Conservation (phyloP, 2,113 vertebrate species). For the Pyrgilauda ruficollis region DNA sequence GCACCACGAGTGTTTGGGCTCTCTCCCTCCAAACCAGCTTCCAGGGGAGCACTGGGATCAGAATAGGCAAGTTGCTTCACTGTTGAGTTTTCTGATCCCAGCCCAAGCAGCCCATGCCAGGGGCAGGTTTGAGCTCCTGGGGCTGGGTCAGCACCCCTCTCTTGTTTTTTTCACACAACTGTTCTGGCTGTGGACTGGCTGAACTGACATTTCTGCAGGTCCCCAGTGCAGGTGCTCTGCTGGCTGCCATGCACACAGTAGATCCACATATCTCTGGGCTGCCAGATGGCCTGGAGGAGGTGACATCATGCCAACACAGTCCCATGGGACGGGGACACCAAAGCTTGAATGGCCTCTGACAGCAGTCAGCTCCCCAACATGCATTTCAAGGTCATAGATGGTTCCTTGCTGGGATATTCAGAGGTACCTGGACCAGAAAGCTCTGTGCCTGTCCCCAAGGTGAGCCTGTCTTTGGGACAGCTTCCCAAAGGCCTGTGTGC, state of each 20-base stretch:
- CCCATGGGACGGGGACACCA: not conserved
- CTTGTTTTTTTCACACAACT: not conserved
- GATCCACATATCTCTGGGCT: not conserved
- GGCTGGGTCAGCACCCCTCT: not conserved
- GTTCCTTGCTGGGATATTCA: not conserved
- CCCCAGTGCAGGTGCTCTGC: not conserved
- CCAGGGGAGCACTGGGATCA: not conserved
- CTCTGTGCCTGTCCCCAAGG: not conserved
- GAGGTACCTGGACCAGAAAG: not conserved
- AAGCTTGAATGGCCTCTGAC: not conserved
- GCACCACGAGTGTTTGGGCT: not conserved
- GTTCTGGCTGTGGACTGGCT: not conserved
- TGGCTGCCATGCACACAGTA: not conserved
- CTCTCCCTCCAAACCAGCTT: not conserved
- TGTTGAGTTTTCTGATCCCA: not conserved
- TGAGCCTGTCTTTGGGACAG: not conserved
- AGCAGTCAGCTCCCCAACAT: fast-evolving
- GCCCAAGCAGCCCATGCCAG: fast-evolving
- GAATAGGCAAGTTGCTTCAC: not conserved
- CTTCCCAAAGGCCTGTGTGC: fast-evolving
- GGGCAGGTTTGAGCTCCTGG: not conserved
- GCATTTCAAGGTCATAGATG: no score
- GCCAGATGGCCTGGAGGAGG: not conserved
- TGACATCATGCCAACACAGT: not conserved
- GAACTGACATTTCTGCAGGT: not conserved